These are phyloP conservation scores for Caracal caracal DNA, from an alignment of 2,113 vertebrate species.

Conservation along the genomic window DNA sequence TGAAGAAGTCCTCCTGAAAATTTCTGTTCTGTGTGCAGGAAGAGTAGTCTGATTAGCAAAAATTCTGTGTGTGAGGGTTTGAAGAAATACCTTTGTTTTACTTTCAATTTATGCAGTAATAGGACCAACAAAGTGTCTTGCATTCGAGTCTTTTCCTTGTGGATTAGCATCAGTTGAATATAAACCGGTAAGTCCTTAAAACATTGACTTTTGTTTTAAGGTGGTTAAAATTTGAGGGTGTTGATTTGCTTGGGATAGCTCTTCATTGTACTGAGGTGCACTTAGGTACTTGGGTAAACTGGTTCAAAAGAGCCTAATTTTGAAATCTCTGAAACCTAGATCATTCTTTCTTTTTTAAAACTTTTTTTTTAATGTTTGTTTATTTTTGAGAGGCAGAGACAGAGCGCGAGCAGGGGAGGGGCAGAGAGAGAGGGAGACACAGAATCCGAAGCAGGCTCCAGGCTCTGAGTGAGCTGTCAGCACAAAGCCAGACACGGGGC, in stretches of 20 bases:
- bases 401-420: no score
- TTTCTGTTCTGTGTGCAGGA: neutral
- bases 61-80: neutral
- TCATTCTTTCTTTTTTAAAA: neutral
- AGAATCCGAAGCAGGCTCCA: no score
- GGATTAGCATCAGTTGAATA: neutral
- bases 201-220: constrained; percentile 26
- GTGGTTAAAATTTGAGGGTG: neutral
- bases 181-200: neutral
- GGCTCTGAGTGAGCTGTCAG: no score
- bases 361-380: no score
- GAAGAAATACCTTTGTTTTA: constrained; percentile 14
- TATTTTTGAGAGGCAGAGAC: no score
- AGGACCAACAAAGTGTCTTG: neutral
- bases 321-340: neutral
- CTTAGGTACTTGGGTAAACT: neutral
- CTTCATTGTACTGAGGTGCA: neutral
- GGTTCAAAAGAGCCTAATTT: neutral
- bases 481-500: no score
- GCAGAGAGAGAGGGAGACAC: no score
- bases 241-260: neutral
- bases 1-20: neutral
- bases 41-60: neutral
- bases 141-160: neutral
- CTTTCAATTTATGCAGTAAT: neutral